Evolutionary conservation across 1,140 invertebrate species (phyloP), one percentile per base, ranked within the genome.

Genomic region (Drosophila pectinifera): DNA sequence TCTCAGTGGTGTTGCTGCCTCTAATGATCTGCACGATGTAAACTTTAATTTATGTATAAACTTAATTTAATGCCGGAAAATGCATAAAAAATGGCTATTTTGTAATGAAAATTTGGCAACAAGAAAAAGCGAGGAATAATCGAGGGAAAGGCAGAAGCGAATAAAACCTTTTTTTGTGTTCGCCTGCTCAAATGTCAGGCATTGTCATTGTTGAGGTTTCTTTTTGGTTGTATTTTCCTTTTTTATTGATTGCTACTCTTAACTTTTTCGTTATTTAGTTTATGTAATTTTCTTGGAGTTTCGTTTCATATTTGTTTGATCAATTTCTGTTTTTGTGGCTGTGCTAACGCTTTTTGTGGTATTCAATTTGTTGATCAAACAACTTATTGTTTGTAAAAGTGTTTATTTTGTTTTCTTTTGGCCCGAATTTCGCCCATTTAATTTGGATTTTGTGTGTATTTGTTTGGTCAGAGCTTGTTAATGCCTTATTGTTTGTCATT

Each of bases 41-140:
- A 80, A 73, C 79, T 80, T 90, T 88, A 91, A 91, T 91, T 91
- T 91, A 91, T 91, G 88, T 88, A 90, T 83, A 91, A 80, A 84
- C 81, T 81, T 81, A 90, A 81, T 90, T 85, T 90, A 91, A 89
- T 84, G 78, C 80, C 84, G 85, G 84, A 89, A 89, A 89, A 89
- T 74, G 55, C 79, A 80, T 81, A 82, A 82, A 88, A 67, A 64
- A 34, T 68, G 20, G 38, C 56, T 62, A 64, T 86, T 88, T 82
- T 88, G 75, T 78, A 86, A 81, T 73, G 31, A 79, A 77, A 56
- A 72, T 65, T 62, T 48, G 54, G 41, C 63, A 76, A 69, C 24
- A 59, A 49, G 20, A 49, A 73, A 34, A 18, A 42, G n/a, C 41
- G 61, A 36, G 20, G 55, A 41, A 59, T 59, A 51, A 36, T 57